Percentiles rank a stretch among this genome's conserved stretches.
Evolutionary conservation across 2,113 vertebrate genomes (phyloP).

Genomic region (Psittacula cyanocephala): DNA sequence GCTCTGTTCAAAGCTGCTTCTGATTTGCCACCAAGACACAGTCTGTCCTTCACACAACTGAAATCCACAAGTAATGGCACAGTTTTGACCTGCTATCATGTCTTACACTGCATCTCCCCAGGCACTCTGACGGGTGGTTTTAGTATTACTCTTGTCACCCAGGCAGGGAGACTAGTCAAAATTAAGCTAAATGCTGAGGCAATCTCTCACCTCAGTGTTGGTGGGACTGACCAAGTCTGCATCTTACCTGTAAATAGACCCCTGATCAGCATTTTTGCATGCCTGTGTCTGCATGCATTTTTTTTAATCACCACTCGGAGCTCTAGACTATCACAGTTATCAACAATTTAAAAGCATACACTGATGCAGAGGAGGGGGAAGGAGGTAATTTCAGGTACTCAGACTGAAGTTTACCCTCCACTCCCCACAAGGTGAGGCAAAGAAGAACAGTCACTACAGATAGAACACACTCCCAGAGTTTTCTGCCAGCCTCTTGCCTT

Average conservation of each 20-base stretch:
- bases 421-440: background rate
- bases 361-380: background rate
- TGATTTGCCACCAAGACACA: background rate
- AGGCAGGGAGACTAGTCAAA: background rate
- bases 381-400: slow-evolving; percentile 30
- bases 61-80: background rate
- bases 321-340: background rate
- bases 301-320: background rate
- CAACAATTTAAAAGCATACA: background rate
- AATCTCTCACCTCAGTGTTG: background rate
- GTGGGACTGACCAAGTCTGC: background rate
- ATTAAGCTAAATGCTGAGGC: background rate
- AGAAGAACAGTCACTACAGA: background rate
- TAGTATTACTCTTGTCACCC: background rate
- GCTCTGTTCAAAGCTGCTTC: background rate
- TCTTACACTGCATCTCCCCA: background rate
- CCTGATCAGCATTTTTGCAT: background rate
- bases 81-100: background rate
- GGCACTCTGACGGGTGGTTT: background rate
- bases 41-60: background rate
- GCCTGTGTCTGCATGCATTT: background rate
- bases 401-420: slow-evolving; percentile 40
- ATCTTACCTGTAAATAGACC: background rate
- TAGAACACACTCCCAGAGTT: background rate
- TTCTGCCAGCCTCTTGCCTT: background rate